Percentiles rank a stretch among this genome's conserved stretches.
Evolutionary conservation across 37 sponge, comb jelly and placozoan species (phyloP).

Genomic region (Haliclona indistincta): DNA sequence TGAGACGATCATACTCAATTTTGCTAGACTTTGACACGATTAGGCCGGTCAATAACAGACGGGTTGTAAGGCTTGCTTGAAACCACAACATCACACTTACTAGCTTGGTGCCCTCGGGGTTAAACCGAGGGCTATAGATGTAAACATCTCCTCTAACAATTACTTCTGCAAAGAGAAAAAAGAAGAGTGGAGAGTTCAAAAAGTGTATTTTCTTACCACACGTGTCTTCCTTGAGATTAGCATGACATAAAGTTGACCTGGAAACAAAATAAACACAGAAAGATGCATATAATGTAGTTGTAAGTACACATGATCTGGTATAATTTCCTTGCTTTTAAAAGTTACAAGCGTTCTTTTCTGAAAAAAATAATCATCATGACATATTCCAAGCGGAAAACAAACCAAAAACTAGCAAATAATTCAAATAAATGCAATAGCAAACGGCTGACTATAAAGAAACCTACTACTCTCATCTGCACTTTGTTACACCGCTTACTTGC

Average conservation of each 20-base stretch:
- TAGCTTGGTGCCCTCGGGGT: conserved; percentile 50
- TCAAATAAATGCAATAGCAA: too few species aligned
- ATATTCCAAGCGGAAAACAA: too few species aligned
- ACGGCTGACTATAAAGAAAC: too few species aligned
- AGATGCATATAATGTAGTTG: neutral
- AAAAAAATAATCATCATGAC: too few species aligned
- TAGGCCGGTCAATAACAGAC: neutral
- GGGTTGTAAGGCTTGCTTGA: neutral
- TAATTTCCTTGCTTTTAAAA: neutral
- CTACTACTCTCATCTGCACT: too few species aligned
- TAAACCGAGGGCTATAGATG: conserved; percentile 54
- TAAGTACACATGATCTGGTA: neutral
- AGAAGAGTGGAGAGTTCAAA: too few species aligned
- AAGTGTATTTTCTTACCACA: conserved; percentile 59
- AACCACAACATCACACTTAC: conserved; percentile 16
- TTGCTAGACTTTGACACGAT: too few species aligned
- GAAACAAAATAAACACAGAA: neutral
- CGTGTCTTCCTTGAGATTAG: conserved; percentile 19
- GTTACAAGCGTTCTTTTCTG: neutral
- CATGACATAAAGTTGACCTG: conserved; percentile 72
- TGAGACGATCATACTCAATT: too few species aligned
- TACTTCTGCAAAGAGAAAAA: conserved; percentile 14
- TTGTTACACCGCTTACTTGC: too few species aligned
- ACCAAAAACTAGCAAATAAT: too few species aligned
- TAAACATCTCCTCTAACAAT: conserved; percentile 31